phyloP scores from a whole-genome alignment of 2,797 vertebrate species.

The Ataeniobius toweri region DNA sequence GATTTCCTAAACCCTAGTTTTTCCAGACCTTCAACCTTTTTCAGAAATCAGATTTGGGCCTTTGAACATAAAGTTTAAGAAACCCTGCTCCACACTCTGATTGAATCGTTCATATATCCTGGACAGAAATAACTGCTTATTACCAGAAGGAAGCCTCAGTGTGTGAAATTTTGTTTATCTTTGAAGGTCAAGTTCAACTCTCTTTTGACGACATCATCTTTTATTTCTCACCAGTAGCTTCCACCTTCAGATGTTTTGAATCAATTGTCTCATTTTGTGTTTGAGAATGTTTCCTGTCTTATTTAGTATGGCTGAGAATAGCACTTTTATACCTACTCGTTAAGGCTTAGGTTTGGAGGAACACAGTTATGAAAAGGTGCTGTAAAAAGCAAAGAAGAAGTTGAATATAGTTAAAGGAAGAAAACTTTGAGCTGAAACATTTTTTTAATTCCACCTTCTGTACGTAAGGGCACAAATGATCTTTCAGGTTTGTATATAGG shows the following conservation, averaged over 20 bases:
- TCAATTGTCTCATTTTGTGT: background rate
- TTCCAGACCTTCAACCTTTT: background rate
- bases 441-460: background rate
- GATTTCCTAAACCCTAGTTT: background rate
- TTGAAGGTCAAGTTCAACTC: background rate
- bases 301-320: background rate
- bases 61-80: background rate
- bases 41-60: background rate
- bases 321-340: background rate
- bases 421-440: background rate
- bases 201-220: background rate
- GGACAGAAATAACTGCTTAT: background rate
- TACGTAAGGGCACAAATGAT: background rate
- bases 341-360: background rate
- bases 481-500: background rate
- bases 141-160: background rate
- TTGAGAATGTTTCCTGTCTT: background rate
- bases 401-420: background rate
- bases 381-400: background rate
- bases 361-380: background rate
- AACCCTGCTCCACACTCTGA: background rate
- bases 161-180: background rate
- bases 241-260: background rate
- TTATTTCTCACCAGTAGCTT: background rate
- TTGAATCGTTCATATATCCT: background rate